These are phyloP conservation scores for Leptobrachium ailaonicum DNA, from an alignment of 2,113 vertebrate species.

Conservation along the genomic window DNA sequence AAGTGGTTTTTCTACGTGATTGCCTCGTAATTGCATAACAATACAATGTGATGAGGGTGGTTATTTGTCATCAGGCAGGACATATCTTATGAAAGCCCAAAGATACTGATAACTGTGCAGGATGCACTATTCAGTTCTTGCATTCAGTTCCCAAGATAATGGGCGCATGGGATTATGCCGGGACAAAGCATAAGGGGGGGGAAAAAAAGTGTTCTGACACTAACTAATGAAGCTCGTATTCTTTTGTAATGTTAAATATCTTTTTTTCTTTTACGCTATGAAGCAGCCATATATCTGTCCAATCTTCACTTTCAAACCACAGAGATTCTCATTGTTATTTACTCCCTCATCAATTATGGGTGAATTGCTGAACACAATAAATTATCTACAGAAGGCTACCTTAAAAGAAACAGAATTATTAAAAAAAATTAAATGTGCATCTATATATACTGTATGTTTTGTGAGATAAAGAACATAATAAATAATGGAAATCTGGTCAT, in stretches of 20 bases:
- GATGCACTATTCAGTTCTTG: constrained; percentile 26
- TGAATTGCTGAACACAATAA: constrained; percentile 15
- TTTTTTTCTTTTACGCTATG: constrained; percentile 11
- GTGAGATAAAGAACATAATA: too few relatives aligned
- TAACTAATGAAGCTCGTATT: constrained; percentile 39
- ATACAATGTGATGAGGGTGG: constrained; percentile 32
- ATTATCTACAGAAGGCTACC: not conserved
- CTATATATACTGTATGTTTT: too few relatives aligned
- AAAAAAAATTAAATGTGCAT: not conserved
- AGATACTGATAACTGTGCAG: constrained; percentile 27
- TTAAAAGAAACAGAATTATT: not conserved
- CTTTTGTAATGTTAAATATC: constrained; percentile 27
- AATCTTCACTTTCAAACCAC: not conserved
- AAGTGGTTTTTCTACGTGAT: constrained; percentile 26
- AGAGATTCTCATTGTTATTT: constrained; percentile 23
- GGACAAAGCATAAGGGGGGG: constrained; percentile 18
- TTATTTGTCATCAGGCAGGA: constrained; percentile 44
- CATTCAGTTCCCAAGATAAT: constrained; percentile 33
- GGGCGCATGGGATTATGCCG: constrained; percentile 27
- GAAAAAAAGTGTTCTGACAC: constrained; percentile 31
- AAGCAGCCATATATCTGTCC: constrained; percentile 35
- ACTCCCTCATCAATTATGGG: constrained; percentile 24
- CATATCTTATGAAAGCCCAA: constrained; percentile 27
- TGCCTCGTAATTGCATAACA: constrained; percentile 46
- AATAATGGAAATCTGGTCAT: too few relatives aligned